These are phyloP conservation scores for Neomicropteryx cornuta DNA, from an alignment of 1,140 invertebrate genomes.

Conservation along the genomic window DNA sequence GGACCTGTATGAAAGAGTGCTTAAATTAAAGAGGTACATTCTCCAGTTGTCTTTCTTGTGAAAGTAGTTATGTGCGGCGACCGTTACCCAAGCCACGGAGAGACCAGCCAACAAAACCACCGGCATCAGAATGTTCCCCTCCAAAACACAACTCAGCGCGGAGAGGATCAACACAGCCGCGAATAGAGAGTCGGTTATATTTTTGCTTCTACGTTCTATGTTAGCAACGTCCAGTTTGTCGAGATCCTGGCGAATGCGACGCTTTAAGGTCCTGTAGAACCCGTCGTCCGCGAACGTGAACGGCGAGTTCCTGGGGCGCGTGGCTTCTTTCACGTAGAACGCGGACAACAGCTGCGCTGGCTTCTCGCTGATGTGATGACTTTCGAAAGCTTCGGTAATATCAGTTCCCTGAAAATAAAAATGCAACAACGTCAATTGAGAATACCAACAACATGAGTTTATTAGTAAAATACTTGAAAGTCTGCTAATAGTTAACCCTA, in stretches of 20 bases:
- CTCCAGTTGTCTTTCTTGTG: slow-evolving; percentile 69
- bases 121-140: slow-evolving; percentile 19
- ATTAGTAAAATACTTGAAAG: too few species aligned
- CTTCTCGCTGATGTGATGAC: slow-evolving; percentile 44
- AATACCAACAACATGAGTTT: too few species aligned
- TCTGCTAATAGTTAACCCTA: too few species aligned
- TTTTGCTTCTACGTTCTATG: too few species aligned
- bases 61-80: slow-evolving; percentile 70
- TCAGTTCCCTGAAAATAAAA: slow-evolving; percentile 48
- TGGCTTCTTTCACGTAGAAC: slow-evolving; percentile 47
- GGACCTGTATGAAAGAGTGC: slow-evolving; percentile 52
- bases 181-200: slow-evolving; percentile 26
- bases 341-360: slow-evolving; percentile 45
- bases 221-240: slow-evolving; percentile 20
- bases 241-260: slow-evolving; percentile 40
- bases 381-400: slow-evolving; percentile 66
- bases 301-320: slow-evolving; percentile 44
- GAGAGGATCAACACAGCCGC: slow-evolving; percentile 17
- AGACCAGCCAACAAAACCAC: too few species aligned
- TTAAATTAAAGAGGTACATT: slow-evolving; percentile 70
- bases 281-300: slow-evolving; percentile 58
- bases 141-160: slow-evolving; percentile 19
- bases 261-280: slow-evolving; percentile 57
- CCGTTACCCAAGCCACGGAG: slow-evolving; percentile 42
- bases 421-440: slow-evolving; percentile 3